Evolutionary conservation across 2,113 vertebrate species (phyloP), one percentile per base, ranked within the genome.

Genomic region (Oryzias curvinotus): DNA sequence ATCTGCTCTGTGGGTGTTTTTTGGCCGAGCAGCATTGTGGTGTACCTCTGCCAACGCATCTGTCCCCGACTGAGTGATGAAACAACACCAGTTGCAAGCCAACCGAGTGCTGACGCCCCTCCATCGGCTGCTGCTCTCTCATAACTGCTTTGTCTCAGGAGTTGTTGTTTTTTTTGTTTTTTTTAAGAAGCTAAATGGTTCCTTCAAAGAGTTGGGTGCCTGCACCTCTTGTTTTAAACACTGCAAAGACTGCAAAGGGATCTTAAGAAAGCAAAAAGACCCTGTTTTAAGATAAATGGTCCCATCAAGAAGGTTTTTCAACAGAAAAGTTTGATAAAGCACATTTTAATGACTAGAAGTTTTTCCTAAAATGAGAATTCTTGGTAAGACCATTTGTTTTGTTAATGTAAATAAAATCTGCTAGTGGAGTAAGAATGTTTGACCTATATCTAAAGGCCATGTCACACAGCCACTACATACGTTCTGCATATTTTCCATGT

Each of bases 1-100:
- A 13, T 52, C 23, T 57, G 47, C 44, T 65, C 49, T 16, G 21
- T 50, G 13, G 42, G 57, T 69, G 42, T 23, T 57, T 61, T 36
- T 44, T 41, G 57, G 46, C 57, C 3, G 45, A 28, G 14, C 44
- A 14, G 43, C 14, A 19, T 47, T 26, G 21, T 47, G 44, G 17
- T 47, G 45, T 26, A 41, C n/a, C 46, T 30, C 28, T 23, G 18
- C 30, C 36, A 17, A 60, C 28, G 18, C 46, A 50, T 58, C 15
- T 50, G 30, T 61, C 18, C 49, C 30, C 41, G 18, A 21, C 18
- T 4, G 18, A 23, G 47, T 15, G 58, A 61, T 23, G 14, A n/a
- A 50, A 61, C 42, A 5, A 23, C 28, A 50, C 46, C 23, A 58
- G 7, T 26, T 4, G 25, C 7, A 8, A 30, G 25, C 44, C n/a